Conservation (phyloP, 2,888 invertebrate species). For the Adelphocoris suturalis region DNA sequence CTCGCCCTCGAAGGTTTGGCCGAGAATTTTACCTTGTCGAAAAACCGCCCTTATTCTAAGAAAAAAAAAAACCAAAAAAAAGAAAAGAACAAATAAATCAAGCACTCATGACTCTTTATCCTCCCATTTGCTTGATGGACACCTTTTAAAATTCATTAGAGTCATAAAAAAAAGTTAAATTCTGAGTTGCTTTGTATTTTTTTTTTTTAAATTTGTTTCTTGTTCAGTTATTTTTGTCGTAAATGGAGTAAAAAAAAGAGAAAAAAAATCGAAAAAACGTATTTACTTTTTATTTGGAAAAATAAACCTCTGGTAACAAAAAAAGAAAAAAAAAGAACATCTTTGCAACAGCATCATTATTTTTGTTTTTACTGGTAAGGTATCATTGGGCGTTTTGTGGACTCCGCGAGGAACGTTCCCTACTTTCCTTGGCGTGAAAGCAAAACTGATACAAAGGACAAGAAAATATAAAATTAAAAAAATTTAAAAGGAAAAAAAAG, state of each 20-base stretch:
- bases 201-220: neutral
- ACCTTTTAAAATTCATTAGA: slow-evolving; percentile 2
- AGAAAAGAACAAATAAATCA: slow-evolving; percentile 12
- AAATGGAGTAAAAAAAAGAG: too few relatives aligned
- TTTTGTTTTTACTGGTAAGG: neutral
- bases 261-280: too few relatives aligned
- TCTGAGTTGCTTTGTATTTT: neutral
- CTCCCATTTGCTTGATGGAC: slow-evolving; percentile 31
- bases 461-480: too few relatives aligned
- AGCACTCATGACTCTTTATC: slow-evolving; percentile 26
- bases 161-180: neutral
- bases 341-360: neutral
- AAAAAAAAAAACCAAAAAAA: slow-evolving; percentile 12
- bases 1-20: slow-evolving; percentile 22
- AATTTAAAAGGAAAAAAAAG: neutral
- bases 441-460: too few relatives aligned
- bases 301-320: too few relatives aligned
- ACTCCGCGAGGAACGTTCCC: neutral
- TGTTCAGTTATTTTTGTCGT: slow-evolving; percentile 34
- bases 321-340: neutral
- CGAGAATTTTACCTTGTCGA: slow-evolving; percentile 34
- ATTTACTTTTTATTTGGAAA: too few relatives aligned
- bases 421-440: too few relatives aligned
- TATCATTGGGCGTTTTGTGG: neutral
- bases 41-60: slow-evolving; percentile 30